Conservation (phyloP, 2,888 invertebrate species). For the Pilophorus perplexus region DNA sequence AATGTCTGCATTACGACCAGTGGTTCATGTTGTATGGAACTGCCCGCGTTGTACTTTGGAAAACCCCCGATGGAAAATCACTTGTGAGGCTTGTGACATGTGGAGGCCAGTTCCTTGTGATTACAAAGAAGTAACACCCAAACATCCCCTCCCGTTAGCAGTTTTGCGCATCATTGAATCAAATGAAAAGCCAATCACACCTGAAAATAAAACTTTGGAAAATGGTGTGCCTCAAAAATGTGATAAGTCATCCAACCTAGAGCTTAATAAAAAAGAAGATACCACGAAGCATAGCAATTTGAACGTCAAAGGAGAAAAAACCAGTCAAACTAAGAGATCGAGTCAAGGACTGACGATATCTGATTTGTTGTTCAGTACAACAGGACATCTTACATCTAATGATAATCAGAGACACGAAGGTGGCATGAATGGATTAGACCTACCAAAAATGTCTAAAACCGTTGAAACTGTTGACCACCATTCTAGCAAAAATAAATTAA, state of each 20-base stretch:
- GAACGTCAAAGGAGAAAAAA: too few relatives aligned
- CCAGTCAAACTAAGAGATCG: neutral
- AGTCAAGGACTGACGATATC: conserved; percentile 31
- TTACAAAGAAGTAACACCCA: conserved; percentile 35
- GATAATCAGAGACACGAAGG: conserved; percentile 31
- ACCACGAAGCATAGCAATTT: too few relatives aligned
- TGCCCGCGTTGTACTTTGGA: conserved; percentile 62
- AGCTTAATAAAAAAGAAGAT: conserved; percentile 1
- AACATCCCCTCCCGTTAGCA: conserved; percentile 24
- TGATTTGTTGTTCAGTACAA: conserved; percentile 17
- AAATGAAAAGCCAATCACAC: neutral
- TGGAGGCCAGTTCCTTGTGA: conserved; percentile 53
- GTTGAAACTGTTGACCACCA: conserved; percentile 17
- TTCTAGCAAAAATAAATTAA: conserved; percentile 41
- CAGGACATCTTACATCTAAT: conserved; percentile 11
- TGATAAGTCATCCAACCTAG: neutral
- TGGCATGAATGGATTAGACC: conserved; percentile 22
- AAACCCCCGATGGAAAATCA: conserved; percentile 62
- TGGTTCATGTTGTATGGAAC: conserved; percentile 54
- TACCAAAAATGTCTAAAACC: too few relatives aligned
- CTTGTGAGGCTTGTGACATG: conserved; percentile 62
- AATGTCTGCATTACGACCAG: conserved; percentile 21
- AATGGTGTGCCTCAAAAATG: neutral
- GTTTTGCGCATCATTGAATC: conserved; percentile 27
- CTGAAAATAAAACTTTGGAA: neutral